A percentile compares a stretch with the other conserved stretches of the same genome.
These are phyloP conservation scores for Erythrocercus mccallii DNA, from an alignment of 2,113 vertebrate species.

Conservation along the genomic window DNA sequence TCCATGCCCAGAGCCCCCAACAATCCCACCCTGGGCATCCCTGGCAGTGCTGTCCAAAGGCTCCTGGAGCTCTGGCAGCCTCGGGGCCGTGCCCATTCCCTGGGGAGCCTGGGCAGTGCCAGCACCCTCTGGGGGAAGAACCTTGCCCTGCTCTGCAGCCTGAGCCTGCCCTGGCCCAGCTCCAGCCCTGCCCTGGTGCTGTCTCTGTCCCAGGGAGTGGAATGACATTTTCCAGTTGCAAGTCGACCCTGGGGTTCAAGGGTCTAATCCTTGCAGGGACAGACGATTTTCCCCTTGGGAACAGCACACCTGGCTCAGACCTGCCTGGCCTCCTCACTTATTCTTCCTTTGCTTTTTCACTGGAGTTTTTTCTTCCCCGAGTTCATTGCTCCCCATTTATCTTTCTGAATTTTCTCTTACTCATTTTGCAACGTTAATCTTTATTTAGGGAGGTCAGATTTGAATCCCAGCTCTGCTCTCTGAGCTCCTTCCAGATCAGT, in stretches of 20 bases:
- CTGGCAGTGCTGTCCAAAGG: not conserved
- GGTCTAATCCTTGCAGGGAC: not conserved
- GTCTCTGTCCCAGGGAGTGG: not conserved
- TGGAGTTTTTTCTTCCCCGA: not conserved
- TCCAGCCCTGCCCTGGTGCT: not conserved
- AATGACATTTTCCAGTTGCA: not conserved
- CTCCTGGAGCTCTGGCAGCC: not conserved
- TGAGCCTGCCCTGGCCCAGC: not conserved
- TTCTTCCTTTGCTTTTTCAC: not conserved
- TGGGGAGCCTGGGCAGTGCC: not conserved
- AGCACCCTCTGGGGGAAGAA: not conserved
- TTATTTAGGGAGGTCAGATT: not conserved
- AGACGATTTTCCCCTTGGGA: not conserved
- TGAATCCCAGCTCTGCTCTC: not conserved
- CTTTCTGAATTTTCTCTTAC: not conserved
- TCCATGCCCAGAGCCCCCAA: not conserved
- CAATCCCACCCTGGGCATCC: not conserved
- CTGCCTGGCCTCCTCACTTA: not conserved
- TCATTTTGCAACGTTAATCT: not conserved
- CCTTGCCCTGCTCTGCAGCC: not conserved
- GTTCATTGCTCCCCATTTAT: accelerated
- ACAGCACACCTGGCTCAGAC: not conserved
- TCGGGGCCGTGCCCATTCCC: not conserved
- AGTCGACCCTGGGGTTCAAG: accelerated
- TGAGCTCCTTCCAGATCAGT: not conserved